Conservation (phyloP, 1,140 invertebrate genomes). For the Drosophila sp. region DNA sequence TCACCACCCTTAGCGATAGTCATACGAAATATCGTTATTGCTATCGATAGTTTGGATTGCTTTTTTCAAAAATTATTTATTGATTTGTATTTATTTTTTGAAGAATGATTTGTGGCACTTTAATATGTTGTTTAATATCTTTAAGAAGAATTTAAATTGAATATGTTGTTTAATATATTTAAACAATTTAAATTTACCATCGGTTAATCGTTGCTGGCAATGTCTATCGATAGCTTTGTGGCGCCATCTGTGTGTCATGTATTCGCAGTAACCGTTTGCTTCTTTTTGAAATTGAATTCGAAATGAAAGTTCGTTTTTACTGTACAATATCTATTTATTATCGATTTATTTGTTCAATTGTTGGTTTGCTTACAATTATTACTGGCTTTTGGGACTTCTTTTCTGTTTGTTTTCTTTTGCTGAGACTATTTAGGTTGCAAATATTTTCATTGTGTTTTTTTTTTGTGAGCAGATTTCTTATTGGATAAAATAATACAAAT, state of each 20-base stretch:
- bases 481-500: constrained; percentile 70
- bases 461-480: constrained; percentile 40
- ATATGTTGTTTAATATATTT: too few relatives aligned
- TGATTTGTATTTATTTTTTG: too few relatives aligned
- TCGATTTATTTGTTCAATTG: constrained; percentile 28
- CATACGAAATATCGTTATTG: background rate
- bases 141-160: too few relatives aligned
- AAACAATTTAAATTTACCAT: too few relatives aligned
- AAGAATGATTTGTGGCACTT: too few relatives aligned
- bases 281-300: background rate
- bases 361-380: constrained; percentile 42
- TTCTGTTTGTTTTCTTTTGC: constrained; percentile 8
- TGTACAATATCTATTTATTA: constrained; percentile 78
- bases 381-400: constrained; percentile 23
- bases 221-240: constrained; percentile 1
- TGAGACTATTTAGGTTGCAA: constrained; percentile 43
- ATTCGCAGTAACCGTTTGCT: background rate
- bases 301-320: constrained; percentile 26
- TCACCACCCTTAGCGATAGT: background rate
- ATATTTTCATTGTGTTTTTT: constrained; percentile 30
- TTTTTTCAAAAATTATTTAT: too few relatives aligned
- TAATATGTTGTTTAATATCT: too few relatives aligned
- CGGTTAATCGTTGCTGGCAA: background rate
- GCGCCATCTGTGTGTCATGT: background rate
- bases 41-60: too few relatives aligned